A percentile compares a stretch with the other conserved stretches of the same genome.
Conservation (phyloP, 2,113 vertebrate species). For the Bothrops jararaca region DNA sequence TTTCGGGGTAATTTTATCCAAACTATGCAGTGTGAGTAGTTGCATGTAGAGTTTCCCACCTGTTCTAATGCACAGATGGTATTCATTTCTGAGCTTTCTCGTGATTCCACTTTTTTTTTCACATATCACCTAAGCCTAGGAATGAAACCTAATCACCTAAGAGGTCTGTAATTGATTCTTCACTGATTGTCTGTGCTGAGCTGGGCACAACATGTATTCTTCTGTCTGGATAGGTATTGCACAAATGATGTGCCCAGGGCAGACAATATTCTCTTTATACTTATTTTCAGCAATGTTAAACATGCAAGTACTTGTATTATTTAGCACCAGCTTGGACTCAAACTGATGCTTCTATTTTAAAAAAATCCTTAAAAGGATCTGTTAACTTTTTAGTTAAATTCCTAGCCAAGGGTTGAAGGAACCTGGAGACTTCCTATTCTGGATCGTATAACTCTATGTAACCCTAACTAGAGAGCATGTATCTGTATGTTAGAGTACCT, state of each 20-base stretch:
- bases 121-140: neutral
- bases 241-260: neutral
- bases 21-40: slow-evolving; percentile 1
- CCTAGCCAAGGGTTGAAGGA: neutral
- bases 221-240: slow-evolving; percentile 1
- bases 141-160: slow-evolving; percentile 12
- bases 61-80: slow-evolving; percentile 18
- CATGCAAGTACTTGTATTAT: neutral
- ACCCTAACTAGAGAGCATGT: no score
- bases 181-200: slow-evolving; percentile 10
- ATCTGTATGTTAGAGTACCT: no score
- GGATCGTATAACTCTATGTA: no score
- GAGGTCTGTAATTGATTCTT: slow-evolving; percentile 10
- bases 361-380: neutral
- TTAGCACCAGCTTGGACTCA: neutral
- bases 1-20: slow-evolving; percentile 11
- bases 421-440: neutral
- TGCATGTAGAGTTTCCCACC: slow-evolving; percentile 23
- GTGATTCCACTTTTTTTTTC: slow-evolving; percentile 1
- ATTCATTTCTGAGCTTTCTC: neutral
- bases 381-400: neutral
- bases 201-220: neutral
- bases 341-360: neutral
- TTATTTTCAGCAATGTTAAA: neutral
- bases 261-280: slow-evolving; percentile 15